Evolutionary conservation across 2,888 invertebrate species (phyloP).

Genomic region (Lasius platythorax): DNA sequence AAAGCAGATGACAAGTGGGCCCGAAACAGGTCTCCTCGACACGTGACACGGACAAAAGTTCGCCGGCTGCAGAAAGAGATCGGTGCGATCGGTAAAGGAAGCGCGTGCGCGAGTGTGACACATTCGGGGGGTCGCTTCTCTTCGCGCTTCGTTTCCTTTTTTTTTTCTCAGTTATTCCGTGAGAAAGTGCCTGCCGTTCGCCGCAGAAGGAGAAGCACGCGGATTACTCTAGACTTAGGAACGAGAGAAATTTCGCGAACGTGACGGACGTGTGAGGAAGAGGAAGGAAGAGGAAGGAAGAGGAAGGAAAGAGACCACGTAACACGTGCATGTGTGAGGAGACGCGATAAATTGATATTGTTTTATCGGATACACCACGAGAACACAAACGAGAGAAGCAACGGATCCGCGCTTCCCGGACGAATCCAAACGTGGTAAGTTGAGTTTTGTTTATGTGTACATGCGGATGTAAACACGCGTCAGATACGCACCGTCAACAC

Average conservation of each 20-base stretch:
- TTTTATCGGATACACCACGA: conserved; percentile 64
- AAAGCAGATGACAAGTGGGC: conserved; percentile 37
- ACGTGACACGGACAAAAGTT: conserved; percentile 61
- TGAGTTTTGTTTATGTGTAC: conserved; percentile 20
- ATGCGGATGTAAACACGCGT: conserved; percentile 33
- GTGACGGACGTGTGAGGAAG: not conserved
- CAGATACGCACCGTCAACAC: conserved; percentile 26
- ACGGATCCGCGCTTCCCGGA: conserved; percentile 52
- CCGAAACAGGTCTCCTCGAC: conserved; percentile 43
- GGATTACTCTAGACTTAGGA: not conserved
- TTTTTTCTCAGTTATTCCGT: conserved; percentile 31
- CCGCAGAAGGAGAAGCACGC: not conserved
- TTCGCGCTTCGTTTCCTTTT: not conserved
- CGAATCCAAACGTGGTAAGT: conserved; percentile 69
- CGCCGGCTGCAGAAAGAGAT: conserved; percentile 22
- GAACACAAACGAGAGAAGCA: not conserved
- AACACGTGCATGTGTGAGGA: conserved; percentile 34
- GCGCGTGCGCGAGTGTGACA: conserved; percentile 42
- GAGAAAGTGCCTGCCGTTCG: conserved; percentile 31
- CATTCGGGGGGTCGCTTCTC: conserved; percentile 27
- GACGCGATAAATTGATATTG: conserved; percentile 54
- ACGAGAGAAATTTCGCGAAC: conserved; percentile 18
- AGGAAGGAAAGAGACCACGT: conserved; percentile 14
- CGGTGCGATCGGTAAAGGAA: conserved; percentile 1
- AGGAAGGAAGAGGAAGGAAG: not conserved